Conservation (phyloP, 2,797 vertebrate species). For the Fundulus diaphanus region DNA sequence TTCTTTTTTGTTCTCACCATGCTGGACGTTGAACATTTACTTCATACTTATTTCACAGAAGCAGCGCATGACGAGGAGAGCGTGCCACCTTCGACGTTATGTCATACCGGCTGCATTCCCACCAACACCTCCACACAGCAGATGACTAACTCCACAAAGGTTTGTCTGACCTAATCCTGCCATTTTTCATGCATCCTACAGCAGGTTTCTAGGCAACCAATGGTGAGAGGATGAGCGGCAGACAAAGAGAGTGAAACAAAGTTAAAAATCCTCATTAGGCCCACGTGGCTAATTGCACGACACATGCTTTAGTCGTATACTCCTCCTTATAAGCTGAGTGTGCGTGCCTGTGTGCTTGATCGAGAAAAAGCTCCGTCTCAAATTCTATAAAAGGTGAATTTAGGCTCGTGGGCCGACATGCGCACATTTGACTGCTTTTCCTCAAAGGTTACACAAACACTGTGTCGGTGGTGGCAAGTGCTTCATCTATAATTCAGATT, state of each 20-base stretch:
- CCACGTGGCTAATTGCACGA: constrained; percentile 43
- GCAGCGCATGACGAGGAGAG: constrained; percentile 15
- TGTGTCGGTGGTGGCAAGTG: not conserved
- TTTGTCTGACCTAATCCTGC: constrained; percentile 77
- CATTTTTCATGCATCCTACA: constrained; percentile 74
- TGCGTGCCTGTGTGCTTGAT: constrained; percentile 2
- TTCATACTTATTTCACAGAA: constrained; percentile 6
- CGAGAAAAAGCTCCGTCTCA: not conserved
- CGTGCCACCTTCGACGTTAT: constrained; percentile 42
- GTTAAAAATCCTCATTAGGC: constrained; percentile 50
- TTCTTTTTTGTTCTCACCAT: no score
- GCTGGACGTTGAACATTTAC: not conserved
- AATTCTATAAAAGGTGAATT: not conserved
- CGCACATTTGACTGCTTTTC: not conserved
- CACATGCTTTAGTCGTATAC: constrained; percentile 20
- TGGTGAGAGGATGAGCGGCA: constrained; percentile 36
- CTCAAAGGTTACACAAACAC: not conserved
- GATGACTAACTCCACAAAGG: constrained; percentile 78
- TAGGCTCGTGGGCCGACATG: not conserved
- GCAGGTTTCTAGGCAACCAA: constrained; percentile 76
- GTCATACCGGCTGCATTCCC: constrained; percentile 40
- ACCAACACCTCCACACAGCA: constrained; percentile 65
- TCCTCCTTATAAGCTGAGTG: constrained; percentile 3
- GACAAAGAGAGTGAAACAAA: constrained; percentile 52
- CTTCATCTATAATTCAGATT: not conserved